phyloP scores from a whole-genome alignment of 2,888 invertebrate genomes.

The Amphipyra berbera region DNA sequence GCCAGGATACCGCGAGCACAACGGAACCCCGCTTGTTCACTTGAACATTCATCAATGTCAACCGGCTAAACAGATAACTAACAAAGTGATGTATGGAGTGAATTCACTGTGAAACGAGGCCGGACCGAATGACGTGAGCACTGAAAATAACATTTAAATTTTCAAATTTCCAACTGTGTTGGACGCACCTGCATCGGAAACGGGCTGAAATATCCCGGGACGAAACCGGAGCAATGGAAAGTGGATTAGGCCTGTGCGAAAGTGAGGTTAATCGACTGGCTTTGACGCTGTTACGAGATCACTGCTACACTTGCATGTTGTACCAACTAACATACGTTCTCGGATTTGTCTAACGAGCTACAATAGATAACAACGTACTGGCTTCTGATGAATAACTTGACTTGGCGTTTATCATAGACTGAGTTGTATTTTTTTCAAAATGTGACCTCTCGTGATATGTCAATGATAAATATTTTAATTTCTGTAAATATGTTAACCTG shows the following conservation, averaged over 20 bases:
- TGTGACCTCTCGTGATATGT: too few relatives aligned
- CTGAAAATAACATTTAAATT: constrained; percentile 60
- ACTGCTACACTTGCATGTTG: constrained; percentile 10
- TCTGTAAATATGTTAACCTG: too few relatives aligned
- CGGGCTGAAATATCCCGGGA: constrained; percentile 3
- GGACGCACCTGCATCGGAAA: constrained; percentile 25
- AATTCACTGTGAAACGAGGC: constrained; percentile 76
- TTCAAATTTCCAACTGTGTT: constrained; percentile 29
- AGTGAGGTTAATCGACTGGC: constrained; percentile 46
- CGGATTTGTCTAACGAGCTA: neutral
- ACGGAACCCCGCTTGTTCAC: constrained; percentile 66
- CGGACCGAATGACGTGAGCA: constrained; percentile 60
- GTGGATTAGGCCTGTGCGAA: constrained; percentile 37
- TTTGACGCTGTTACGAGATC: constrained; percentile 43
- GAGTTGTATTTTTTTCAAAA: too few relatives aligned
- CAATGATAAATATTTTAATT: too few relatives aligned
- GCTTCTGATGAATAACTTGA: neutral
- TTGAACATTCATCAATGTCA: constrained; percentile 82
- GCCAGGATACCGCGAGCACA: constrained; percentile 56
- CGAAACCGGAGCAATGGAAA: constrained; percentile 25
- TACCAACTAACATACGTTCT: neutral
- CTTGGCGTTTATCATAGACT: too few relatives aligned
- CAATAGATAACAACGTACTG: neutral
- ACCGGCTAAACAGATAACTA: constrained; percentile 80
- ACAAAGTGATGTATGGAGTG: constrained; percentile 82